Evolutionary conservation across 2,113 vertebrate species (phyloP).

Genomic region (Synchiropus splendidus): DNA sequence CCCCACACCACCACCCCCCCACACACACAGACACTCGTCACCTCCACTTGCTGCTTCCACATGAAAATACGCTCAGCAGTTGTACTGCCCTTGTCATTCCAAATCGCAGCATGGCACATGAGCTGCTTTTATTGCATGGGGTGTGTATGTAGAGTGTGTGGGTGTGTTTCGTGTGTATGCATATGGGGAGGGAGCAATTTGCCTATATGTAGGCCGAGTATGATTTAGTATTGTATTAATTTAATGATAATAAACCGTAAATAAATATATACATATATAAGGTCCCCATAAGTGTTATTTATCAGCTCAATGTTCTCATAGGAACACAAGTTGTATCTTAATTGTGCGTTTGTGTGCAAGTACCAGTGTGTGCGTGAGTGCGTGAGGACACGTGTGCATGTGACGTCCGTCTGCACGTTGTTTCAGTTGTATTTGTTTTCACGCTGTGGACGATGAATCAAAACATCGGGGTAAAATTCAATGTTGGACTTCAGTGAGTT

Average conservation of each 20-base stretch:
- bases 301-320: slow-evolving; percentile 53
- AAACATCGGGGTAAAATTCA: slow-evolving; percentile 30
- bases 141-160: slow-evolving; percentile 27
- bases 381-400: slow-evolving; percentile 43
- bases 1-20: slow-evolving; percentile 18
- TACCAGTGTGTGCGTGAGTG: slow-evolving; percentile 14
- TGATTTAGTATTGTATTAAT: slow-evolving; percentile 58
- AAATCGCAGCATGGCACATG: slow-evolving; percentile 59
- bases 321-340: slow-evolving; percentile 52
- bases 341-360: slow-evolving; percentile 15
- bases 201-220: slow-evolving; percentile 56
- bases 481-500: slow-evolving; percentile 56
- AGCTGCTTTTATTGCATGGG: slow-evolving; percentile 63
- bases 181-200: slow-evolving; percentile 43
- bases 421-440: slow-evolving; percentile 59
- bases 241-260: slow-evolving; percentile 30
- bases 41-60: slow-evolving; percentile 47
- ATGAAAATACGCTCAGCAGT: slow-evolving; percentile 47
- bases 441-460: slow-evolving; percentile 48
- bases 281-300: slow-evolving; percentile 44
- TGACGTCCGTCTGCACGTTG: slow-evolving; percentile 51
- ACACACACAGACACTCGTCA: slow-evolving; percentile 14
- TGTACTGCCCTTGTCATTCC: slow-evolving; percentile 51
- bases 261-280: slow-evolving; percentile 14
- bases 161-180: slow-evolving; percentile 31